These are phyloP conservation scores for Colostygia pectinataria DNA, from an alignment of 2,888 invertebrate species.

Conservation along the genomic window DNA sequence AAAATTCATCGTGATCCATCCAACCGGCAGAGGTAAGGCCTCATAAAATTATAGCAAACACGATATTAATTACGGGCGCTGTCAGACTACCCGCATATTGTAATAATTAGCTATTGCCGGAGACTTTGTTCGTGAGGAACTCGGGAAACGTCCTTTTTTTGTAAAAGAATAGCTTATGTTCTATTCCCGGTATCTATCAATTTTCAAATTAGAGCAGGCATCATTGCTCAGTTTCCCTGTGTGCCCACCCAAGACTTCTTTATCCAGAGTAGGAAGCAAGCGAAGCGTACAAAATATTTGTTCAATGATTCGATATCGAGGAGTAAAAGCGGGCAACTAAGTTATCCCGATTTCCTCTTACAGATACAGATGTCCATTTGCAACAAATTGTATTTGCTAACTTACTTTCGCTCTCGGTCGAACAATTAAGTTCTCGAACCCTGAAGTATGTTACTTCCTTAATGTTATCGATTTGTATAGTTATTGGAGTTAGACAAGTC, in stretches of 20 bases:
- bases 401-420: constrained; percentile 25
- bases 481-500: constrained; percentile 5
- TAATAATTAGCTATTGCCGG: constrained; percentile 39
- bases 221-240: too few species aligned
- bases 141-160: too few species aligned
- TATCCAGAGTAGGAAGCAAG: neutral
- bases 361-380: constrained; percentile 45
- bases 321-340: constrained; percentile 35
- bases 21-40: constrained; percentile 10
- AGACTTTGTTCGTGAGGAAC: too few species aligned
- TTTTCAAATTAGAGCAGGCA: too few species aligned
- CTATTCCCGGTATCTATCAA: too few species aligned
- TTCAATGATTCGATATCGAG: constrained; percentile 25
- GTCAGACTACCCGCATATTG: constrained; percentile 63
- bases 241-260: too few species aligned
- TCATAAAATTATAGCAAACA: constrained; percentile 57
- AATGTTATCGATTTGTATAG: constrained; percentile 3
- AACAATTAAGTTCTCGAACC: constrained; percentile 34
- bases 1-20: too few species aligned
- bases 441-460: constrained; percentile 23
- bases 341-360: constrained; percentile 42
- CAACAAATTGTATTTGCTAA: constrained; percentile 42
- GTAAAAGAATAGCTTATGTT: too few species aligned
- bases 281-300: constrained; percentile 7
- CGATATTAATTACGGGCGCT: constrained; percentile 74